phyloP scores from a whole-genome alignment of 2,888 invertebrate genomes.

The Caenorhabditis macrosperma region DNA sequence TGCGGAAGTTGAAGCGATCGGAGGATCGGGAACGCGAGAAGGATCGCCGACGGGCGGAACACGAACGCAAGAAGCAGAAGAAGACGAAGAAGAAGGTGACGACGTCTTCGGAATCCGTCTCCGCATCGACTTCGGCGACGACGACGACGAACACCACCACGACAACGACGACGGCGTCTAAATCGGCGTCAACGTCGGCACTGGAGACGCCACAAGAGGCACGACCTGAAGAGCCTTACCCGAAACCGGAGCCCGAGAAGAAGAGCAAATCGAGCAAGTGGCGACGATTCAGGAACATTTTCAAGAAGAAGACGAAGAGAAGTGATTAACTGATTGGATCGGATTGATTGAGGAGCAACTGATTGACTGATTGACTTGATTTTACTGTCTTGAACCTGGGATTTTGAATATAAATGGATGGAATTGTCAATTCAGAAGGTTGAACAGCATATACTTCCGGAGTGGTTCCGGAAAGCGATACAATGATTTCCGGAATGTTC shows the following conservation, averaged over 20 bases:
- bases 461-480: no score
- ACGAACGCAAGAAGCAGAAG: slow-evolving; percentile 7
- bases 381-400: no score
- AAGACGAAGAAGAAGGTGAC: neutral
- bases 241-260: neutral
- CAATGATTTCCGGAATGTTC: no score
- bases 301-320: neutral
- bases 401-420: no score
- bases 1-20: slow-evolving; percentile 22
- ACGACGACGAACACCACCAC: neutral
- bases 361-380: no score
- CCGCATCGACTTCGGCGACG: no score
- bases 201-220: neutral
- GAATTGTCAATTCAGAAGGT: no score
- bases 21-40: slow-evolving; percentile 33
- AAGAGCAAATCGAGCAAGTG: slow-evolving; percentile 43
- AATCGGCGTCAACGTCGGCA: neutral
- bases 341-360: no score
- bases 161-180: neutral
- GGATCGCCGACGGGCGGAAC: slow-evolving; percentile 11
- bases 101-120: neutral
- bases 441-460: no score
- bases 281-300: slow-evolving; percentile 19
- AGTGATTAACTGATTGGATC: neutral
- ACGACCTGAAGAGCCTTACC: neutral